Evolutionary conservation across 2,113 vertebrate species (phyloP), one percentile per base, ranked within the genome.

Genomic region (Aplodontia rufa): DNA sequence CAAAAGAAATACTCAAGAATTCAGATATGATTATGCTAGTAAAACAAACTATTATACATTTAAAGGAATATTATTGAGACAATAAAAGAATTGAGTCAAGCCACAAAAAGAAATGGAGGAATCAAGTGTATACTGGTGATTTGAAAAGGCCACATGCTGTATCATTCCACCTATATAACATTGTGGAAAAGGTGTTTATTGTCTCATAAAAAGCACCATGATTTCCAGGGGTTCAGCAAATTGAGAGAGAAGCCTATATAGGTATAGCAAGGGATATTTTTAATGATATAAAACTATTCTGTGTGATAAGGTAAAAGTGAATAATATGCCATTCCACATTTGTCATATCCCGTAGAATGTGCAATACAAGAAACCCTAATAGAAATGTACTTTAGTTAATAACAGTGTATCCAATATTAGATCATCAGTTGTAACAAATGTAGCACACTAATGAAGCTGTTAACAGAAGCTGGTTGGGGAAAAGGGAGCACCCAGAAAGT

Each of bases 1-100:
- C 75, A 79, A 87, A 53, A 90, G 22, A 71, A 83, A 87, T 75
- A 55, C 62, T 75, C 66, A 88, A 60, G 49, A 95, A 90, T 93
- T 94, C 68, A 82, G 53, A 93, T 90, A 35, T 47, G 40, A 47
- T 72, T 81, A 53, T 87, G 20, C 9, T 30, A 55, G 32, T 37
- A 17, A 84, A 87, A 82, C 62, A 82, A 71, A 47, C 13, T 64
- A 11, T 42, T 20, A 22, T 87, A 79, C 6, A 58, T 71, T 28
- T 24, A 51, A 55, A 64, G n/a, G 69, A 76, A 30, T 78, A 78
- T 76, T 49, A 92, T 51, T 86, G 51, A 78, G 51, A 28, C 55
- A 58, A 78, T 66, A 81, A 93, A 96, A 76, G 10, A 86, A 66
- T 32, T 86, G 37, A 62, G 37, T 37, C 11, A 72, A 74, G 45